Percentiles rank a stretch among this genome's conserved stretches.
phyloP scores from a whole-genome alignment of 2,888 invertebrate genomes.

The Lordiphosa andalusiaca region DNA sequence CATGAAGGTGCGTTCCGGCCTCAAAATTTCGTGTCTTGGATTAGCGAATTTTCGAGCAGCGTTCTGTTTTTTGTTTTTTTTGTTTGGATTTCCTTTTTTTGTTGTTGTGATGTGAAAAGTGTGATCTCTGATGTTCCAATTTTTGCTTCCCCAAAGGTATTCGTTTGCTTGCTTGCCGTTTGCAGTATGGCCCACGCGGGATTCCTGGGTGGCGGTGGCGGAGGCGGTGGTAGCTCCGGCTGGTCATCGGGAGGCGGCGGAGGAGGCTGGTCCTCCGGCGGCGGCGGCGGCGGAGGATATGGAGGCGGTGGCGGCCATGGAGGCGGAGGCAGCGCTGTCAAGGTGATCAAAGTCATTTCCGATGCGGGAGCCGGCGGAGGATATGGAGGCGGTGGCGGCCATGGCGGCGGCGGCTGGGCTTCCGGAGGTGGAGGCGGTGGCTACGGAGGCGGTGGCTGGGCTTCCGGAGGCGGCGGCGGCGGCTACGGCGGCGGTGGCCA shows the following conservation, averaged over 20 bases:
- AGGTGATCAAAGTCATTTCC: constrained; percentile 36
- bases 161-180: constrained; percentile 67
- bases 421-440: not conserved
- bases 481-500: constrained; percentile 15
- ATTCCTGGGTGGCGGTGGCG: constrained; percentile 54
- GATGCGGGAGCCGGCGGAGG: constrained; percentile 34
- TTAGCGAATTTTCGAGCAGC: constrained; percentile 34
- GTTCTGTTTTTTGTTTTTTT: no score
- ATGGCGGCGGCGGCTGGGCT: constrained; percentile 14
- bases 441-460: constrained; percentile 23
- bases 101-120: constrained; percentile 26
- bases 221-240: constrained; percentile 48
- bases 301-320: constrained; percentile 31
- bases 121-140: constrained; percentile 3
- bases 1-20: constrained; percentile 60
- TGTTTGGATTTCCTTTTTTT: constrained; percentile 14
- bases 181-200: constrained; percentile 65
- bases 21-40: constrained; percentile 34
- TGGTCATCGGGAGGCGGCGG: constrained; percentile 39
- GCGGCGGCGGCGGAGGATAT: constrained; percentile 34
- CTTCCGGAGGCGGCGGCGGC: constrained; percentile 33
- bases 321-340: constrained; percentile 24
- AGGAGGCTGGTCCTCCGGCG: constrained; percentile 22
- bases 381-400: constrained; percentile 24
- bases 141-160: constrained; percentile 47